Evolutionary conservation across 2,888 invertebrate genomes (phyloP), one percentile per base, ranked within the genome.

Genomic region (Pinctada fucata): DNA sequence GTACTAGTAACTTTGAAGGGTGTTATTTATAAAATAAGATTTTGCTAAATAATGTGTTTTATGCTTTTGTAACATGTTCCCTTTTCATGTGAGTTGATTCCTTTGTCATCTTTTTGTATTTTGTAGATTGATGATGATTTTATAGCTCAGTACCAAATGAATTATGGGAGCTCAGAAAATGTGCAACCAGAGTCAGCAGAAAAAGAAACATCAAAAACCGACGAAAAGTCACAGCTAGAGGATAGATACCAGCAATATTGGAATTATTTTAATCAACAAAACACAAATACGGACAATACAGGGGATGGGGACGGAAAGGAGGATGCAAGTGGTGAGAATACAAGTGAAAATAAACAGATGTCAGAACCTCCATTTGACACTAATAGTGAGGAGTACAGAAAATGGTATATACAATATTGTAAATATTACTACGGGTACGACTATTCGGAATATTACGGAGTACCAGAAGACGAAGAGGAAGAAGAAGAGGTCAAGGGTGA

Each of bases 131-230:
- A 98, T 93, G 98, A 98, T 89, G 97, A 99, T 88, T 99, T 99
- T 90, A 95, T 99, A 94, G 99, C 99, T 0, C 94, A 95, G 78
- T 99, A 99, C 93, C 98, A 99, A 93, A 96, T 99, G 95, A 97
- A 94, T 89, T 99, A 99, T 93, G 93, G 93, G 4, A 50, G 8
- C 13, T 58, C 65, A 50, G 71, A 66, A 71, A 64, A 51, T 68
- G 63, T 45, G 4, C 65, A 45, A 47, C 3, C 8, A 51, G 2
- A 47, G 10, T 3, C 16, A 69, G 5, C 13, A 63, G 49, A 69
- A n/a, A 45, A 16, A 76, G 3, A 67, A 64, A 51, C 49, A 69
- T 66, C 50, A 66, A 10, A 47, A n/a, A 69, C 47, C 8, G n/a
- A 10, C 16, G n/a, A 49, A 6, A 69, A 48, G 49, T 69, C 45